Conservation (phyloP, 2,113 vertebrate species). For the Pungitius pungitius region DNA sequence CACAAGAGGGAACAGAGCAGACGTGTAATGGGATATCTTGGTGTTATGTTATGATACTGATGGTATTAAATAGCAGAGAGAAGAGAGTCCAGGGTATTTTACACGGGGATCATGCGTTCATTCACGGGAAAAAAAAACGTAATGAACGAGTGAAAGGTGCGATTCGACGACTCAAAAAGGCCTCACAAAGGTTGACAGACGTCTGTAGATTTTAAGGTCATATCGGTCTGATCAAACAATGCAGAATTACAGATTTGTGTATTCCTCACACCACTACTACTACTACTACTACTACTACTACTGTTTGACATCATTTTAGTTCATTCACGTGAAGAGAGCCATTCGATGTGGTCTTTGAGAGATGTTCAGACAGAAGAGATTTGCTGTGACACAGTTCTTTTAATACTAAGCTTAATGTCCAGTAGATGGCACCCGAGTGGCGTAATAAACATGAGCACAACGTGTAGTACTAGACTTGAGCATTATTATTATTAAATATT, state of each 20-base stretch:
- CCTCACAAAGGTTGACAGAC: not conserved
- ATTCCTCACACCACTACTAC: not conserved
- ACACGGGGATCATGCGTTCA: not conserved
- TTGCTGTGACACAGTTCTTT: not conserved
- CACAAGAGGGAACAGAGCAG: not conserved
- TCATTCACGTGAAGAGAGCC: not conserved
- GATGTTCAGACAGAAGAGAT: not conserved
- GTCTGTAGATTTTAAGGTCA: not conserved
- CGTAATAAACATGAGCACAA: not conserved
- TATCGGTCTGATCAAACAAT: not conserved
- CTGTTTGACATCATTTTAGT: not conserved
- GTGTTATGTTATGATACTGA: too few relatives aligned
- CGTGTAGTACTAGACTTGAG: not conserved
- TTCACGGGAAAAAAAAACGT: not conserved
- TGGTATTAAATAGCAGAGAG: too few relatives aligned
- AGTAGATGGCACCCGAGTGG: slow-evolving; percentile 17
- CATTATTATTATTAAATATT: too few relatives aligned
- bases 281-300: not conserved
- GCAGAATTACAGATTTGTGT: not conserved
- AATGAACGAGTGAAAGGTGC: not conserved
- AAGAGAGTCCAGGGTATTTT: not conserved
- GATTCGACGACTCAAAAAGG: not conserved
- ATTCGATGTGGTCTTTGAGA: not conserved
- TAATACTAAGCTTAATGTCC: slow-evolving; percentile 3
- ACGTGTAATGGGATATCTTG: not conserved